Evolutionary conservation across 2,888 invertebrate genomes (phyloP).

Genomic region (Rhagonycha lutea): DNA sequence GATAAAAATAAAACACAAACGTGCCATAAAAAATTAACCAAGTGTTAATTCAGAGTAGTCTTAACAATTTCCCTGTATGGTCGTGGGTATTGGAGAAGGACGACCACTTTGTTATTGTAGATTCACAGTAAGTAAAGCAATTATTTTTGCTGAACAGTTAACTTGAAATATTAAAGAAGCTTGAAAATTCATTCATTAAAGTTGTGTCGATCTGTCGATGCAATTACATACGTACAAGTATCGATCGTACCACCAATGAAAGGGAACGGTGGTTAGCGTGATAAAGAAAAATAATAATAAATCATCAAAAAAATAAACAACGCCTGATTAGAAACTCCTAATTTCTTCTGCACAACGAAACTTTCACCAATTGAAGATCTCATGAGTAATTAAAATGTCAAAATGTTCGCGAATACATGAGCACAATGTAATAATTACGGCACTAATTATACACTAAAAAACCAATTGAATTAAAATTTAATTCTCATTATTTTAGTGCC

Average conservation of each 20-base stretch:
- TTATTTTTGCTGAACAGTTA: constrained; percentile 19
- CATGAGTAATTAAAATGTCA: constrained; percentile 2
- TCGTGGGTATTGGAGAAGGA: constrained; percentile 29
- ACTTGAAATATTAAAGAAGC: not conserved
- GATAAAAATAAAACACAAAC: not conserved
- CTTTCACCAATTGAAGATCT: not conserved
- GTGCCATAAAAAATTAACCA: not conserved
- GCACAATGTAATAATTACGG: constrained; percentile 2
- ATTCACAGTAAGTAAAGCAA: constrained; percentile 15
- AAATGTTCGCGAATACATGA: not conserved
- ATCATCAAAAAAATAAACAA: not conserved
- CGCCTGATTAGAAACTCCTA: not conserved
- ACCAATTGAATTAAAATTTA: not conserved
- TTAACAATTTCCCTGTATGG: constrained; percentile 28
- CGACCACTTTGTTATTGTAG: constrained; percentile 26
- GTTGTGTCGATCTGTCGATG: not conserved
- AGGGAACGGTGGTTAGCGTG: not conserved
- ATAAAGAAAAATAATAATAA: not conserved
- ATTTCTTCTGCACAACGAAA: not conserved
- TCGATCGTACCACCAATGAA: not conserved
- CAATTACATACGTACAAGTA: not conserved
- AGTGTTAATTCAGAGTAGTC: constrained; percentile 1
- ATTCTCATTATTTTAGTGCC: not conserved
- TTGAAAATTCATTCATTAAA: constrained; percentile 11
- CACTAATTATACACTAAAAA: not conserved